These are phyloP conservation scores for Urocolius indicus DNA, from an alignment of 2,113 vertebrate species.

Conservation along the genomic window DNA sequence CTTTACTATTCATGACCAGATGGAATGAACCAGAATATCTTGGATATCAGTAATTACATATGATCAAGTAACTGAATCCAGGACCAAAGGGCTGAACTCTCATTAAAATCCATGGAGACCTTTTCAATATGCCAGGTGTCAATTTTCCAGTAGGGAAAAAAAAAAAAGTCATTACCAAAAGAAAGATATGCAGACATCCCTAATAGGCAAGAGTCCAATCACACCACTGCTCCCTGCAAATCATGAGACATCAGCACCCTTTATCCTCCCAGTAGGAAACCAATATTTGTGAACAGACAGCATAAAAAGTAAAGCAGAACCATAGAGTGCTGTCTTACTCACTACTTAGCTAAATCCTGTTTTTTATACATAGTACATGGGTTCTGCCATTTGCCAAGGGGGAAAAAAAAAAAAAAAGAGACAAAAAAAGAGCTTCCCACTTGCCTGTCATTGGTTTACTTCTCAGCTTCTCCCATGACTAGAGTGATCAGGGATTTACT, in stretches of 20 bases:
- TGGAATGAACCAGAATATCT: background rate
- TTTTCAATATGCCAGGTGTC: background rate
- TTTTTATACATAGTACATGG: background rate
- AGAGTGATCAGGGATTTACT: background rate
- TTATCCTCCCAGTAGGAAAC: background rate
- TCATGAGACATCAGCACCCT: background rate
- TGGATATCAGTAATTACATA: background rate
- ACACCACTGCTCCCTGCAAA: background rate
- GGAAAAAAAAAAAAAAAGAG: background rate
- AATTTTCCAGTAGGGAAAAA: background rate
- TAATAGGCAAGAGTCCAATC: background rate
- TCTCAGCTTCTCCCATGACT: background rate
- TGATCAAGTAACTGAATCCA: slow-evolving; percentile 16
- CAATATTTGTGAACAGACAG: background rate
- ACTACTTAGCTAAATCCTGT: background rate
- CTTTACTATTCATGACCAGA: background rate
- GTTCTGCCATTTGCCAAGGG: background rate
- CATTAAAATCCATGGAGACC: background rate
- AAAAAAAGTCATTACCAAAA: background rate
- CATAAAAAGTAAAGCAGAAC: background rate
- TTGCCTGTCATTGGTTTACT: background rate
- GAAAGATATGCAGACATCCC: background rate
- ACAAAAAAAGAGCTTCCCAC: background rate
- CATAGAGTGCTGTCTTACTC: background rate
- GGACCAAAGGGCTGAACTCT: background rate